Evolutionary conservation across 2,113 vertebrate species (phyloP), one percentile per base, ranked within the genome.

Genomic region (Gymnobelideus leadbeateri): DNA sequence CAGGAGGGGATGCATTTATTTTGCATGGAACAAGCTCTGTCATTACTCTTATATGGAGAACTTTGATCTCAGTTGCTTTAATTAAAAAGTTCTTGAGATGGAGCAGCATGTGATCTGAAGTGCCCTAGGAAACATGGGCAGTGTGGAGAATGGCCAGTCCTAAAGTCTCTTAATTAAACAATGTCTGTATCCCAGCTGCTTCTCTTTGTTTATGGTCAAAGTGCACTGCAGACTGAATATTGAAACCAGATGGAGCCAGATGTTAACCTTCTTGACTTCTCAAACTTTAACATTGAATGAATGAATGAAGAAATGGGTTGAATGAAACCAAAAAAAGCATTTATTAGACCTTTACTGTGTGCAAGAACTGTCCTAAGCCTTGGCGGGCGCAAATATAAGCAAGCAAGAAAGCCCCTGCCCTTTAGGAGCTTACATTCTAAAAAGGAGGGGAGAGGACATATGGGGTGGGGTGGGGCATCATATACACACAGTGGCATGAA

Each of bases 81-180:
- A 84, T 84, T 84, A 84, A 84, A 84, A 84, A 84, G 68, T 84
- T 84, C 68, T 84, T 84, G 68, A 43, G 68, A 84, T 43, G n/a
- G n/a, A 37, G 37, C 31, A 2, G 68, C 68, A 43, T 84, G 19
- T 84, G 68, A 84, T 84, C n/a, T 23, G 68, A 84, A 84, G 68
- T 84, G 68, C 68, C 68, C 68, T 84, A 84, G 68, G 68, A 84
- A 84, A 84, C 68, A 84, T 84, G 68, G 68, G 68, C 68, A 84
- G 37, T 84, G n/a, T 84, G 68, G 68, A 43, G 68, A 77, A 77
- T 84, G 68, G 68, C 68, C 68, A 43, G 68, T 84, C 68, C 68
- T 84, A 84, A 84, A 84, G 43, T 84, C 68, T 84, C 68, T 43
- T 84, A 84, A 84, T 84, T 84, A 84, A 84, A 84, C 68, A 84